Evolutionary conservation across 2,888 invertebrate species (phyloP), one percentile per base, ranked within the genome.

Genomic region (Furcula furcula): DNA sequence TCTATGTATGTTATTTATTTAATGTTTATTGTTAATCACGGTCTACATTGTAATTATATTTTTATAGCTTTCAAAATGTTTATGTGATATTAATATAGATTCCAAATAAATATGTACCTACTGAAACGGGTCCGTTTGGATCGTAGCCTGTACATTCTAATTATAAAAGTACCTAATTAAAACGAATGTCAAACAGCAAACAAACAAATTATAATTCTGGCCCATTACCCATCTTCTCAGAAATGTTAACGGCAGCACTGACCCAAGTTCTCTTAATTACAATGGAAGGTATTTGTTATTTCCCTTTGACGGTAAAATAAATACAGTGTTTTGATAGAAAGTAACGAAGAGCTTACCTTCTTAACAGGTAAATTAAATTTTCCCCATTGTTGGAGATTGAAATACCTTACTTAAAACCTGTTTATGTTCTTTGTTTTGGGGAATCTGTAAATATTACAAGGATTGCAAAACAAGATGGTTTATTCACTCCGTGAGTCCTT

Each of bases 271-370:
- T 44, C 44, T 55, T 62, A 65, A 68, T 74, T 70, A 66, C 59
- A 59, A 63, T 55, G 53, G 47, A 49, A 64, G 61, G 64, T 63
- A 67, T 66, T 62, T 34, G 55, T 55, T 57, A 63, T 60, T 62
- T 60, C 46, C 55, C 52, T 62, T 62, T 57, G 56, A 56, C 34
- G 39, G 30, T 30, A 45, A 55, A 57, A 59, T 55, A 62, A 65
- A 65, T 63, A 59, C 62, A 60, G 53, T 58, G 46, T 66, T 65
- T 56, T 66, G 62, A 65, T 69, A 62, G 55, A 57, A 66, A 55
- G 46, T 49, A 51, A 28, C 27, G 32, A 31, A 50, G 53, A 57
- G 49, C 49, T 56, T 52, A 59, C 46, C 18, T 56, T 55, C 47
- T 56, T 43, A 52, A 49, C 46, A 56, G 59, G 61, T 53, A 63